Evolutionary conservation across 2,888 invertebrate genomes (phyloP), one percentile per base, ranked within the genome.

Genomic region (Diachrysia chrysitis): DNA sequence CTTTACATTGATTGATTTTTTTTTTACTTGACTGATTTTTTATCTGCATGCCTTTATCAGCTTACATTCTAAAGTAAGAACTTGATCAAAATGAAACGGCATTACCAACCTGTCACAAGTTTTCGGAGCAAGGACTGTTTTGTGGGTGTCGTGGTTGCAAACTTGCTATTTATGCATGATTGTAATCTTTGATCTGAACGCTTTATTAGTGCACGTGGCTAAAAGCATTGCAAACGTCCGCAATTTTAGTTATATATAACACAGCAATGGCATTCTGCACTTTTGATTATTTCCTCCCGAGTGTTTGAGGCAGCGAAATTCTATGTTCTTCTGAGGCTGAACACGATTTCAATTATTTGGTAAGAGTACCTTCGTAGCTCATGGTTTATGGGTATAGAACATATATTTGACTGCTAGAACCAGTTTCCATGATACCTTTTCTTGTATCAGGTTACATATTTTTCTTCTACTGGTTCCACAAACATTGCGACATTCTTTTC

Each of bases 181-280:
- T 76, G 61, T 76, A 58, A 69, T 72, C 61, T 76, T 63, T 59
- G 60, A 71, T 62, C 59, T 62, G 48, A 59, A 62, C 55, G 46
- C 21, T 53, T 65, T 54, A 72, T 51, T 51, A 51, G 48, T 51
- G 48, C 48, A 51, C 48, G 48, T 51, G 48, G 48, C 48, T 19
- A 21, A 51, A 51, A 19, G 48, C 48, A 51, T 21, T 51, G 48
- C 21, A 51, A 51, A 51, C 48, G 19, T 51, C 48, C 21, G 19
- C 48, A 51, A 51, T 51, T 51, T 51, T 19, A 21, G 48, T 48
- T 48, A 19, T 21, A 51, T 21, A 21, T 51, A 51, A 51, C 48
- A 51, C n/a, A 14, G 48, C 21, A 4, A 21, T 51, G 1, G 48
- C 21, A 51, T 10, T 51, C 19, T 51, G 21, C n/a, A n/a, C 42